Conservation (phyloP, 2,113 vertebrate species). For the Dasyurus viverrinus region DNA sequence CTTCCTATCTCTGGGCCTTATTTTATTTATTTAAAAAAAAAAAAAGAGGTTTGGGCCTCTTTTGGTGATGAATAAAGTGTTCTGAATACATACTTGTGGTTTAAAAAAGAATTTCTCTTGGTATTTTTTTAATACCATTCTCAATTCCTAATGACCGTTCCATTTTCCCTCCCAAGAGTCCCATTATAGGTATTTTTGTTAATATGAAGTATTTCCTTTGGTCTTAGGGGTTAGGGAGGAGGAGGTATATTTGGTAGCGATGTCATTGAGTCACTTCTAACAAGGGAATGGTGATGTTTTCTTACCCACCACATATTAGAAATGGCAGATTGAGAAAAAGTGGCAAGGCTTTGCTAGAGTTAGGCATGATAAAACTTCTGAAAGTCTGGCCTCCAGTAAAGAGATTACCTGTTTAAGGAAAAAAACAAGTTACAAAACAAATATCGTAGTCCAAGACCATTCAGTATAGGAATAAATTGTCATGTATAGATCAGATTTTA, state of each 20-base stretch:
- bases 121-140: background rate
- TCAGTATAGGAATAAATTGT: slow-evolving; percentile 3
- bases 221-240: background rate
- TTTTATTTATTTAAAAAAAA: background rate
- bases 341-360: background rate
- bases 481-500: background rate
- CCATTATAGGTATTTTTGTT: background rate
- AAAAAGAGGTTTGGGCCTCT: background rate
- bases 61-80: background rate
- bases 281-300: background rate
- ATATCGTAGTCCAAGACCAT: background rate
- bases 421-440: slow-evolving; percentile 35
- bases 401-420: background rate
- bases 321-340: background rate
- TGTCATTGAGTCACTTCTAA: background rate
- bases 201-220: background rate
- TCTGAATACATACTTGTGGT: background rate
- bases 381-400: background rate
- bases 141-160: background rate
- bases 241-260: background rate
- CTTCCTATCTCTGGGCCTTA: background rate
- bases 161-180: background rate
- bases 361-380: slow-evolving; percentile 15
- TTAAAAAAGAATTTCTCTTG: background rate
- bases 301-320: slow-evolving; percentile 9